These are phyloP conservation scores for Poecilia velifera DNA, from an alignment of 2,797 vertebrate species.

Conservation along the genomic window DNA sequence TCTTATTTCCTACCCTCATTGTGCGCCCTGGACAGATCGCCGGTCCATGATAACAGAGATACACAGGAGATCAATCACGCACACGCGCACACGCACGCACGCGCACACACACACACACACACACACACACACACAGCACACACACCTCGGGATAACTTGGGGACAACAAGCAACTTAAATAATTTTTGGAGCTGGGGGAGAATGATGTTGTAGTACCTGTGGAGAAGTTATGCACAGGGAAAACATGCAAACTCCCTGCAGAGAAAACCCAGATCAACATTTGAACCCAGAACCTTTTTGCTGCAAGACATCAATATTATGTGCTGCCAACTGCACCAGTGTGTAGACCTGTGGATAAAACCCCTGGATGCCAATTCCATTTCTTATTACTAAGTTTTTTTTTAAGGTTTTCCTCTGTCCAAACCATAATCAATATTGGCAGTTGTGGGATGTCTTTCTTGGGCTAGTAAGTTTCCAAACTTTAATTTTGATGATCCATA, in stretches of 20 bases:
- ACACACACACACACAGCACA: not conserved
- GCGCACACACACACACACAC: too few species aligned
- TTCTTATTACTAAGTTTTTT: not conserved
- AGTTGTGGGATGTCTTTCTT: constrained; percentile 1
- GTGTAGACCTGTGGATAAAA: not conserved
- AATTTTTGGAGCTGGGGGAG: too few species aligned
- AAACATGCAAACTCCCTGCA: not conserved
- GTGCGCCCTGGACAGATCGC: not conserved
- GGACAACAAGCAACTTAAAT: not conserved
- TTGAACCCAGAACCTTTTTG: not conserved
- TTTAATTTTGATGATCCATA: constrained; percentile 16
- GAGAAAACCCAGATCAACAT: not conserved
- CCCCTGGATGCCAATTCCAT: not conserved
- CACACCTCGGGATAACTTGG: not conserved
- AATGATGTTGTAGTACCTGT: too few species aligned
- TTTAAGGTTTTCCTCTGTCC: not conserved
- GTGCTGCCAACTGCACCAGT: not conserved
- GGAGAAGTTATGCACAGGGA: not conserved
- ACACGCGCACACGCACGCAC: too few species aligned
- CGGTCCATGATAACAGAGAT: not conserved
- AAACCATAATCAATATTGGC: constrained; percentile 11
- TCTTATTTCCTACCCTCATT: not conserved
- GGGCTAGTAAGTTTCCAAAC: constrained; percentile 16
- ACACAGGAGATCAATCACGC: not conserved
- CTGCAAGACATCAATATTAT: not conserved